Evolutionary conservation across 1,140 invertebrate genomes (phyloP).

Genomic region (Aphis gossypii): DNA sequence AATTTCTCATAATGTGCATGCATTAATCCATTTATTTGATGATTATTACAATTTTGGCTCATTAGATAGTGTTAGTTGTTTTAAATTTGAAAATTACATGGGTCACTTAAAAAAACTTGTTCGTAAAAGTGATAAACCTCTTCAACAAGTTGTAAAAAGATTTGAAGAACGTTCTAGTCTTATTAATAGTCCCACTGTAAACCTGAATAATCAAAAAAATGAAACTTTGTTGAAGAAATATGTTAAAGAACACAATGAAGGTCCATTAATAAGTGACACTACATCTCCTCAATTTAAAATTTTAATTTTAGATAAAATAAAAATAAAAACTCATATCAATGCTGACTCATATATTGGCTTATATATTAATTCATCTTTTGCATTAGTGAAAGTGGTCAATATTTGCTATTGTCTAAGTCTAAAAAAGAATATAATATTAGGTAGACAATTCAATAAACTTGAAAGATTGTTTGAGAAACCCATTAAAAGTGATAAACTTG

Average conservation of each 20-base stretch:
- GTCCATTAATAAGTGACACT: not conserved
- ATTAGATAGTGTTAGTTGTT: constrained; percentile 62
- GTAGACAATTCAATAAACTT: no score
- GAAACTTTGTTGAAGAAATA: not conserved
- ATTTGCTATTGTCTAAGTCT: no score
- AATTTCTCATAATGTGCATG: constrained; percentile 62
- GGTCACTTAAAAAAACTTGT: constrained; percentile 63
- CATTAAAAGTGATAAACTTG: no score
- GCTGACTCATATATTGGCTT: no score
- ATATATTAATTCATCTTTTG: not conserved
- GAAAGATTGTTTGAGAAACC: no score
- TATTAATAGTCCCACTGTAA: not conserved
- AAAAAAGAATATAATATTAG: no score
- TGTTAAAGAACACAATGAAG: not conserved
- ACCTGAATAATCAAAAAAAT: no score
- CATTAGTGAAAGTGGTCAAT: no score
- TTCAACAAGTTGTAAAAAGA: constrained; percentile 61
- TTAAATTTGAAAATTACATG: constrained; percentile 65
- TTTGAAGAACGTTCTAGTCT: not conserved
- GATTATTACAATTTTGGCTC: constrained; percentile 64
- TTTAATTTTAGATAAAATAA: no score
- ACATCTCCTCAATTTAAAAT: not conserved
- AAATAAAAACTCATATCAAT: no score
- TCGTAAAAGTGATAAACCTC: constrained; percentile 61
- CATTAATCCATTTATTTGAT: constrained; percentile 63